Percentiles rank a stretch among this genome's conserved stretches.
phyloP scores from a whole-genome alignment of 2,888 invertebrate genomes.

The Melieria picta region DNA sequence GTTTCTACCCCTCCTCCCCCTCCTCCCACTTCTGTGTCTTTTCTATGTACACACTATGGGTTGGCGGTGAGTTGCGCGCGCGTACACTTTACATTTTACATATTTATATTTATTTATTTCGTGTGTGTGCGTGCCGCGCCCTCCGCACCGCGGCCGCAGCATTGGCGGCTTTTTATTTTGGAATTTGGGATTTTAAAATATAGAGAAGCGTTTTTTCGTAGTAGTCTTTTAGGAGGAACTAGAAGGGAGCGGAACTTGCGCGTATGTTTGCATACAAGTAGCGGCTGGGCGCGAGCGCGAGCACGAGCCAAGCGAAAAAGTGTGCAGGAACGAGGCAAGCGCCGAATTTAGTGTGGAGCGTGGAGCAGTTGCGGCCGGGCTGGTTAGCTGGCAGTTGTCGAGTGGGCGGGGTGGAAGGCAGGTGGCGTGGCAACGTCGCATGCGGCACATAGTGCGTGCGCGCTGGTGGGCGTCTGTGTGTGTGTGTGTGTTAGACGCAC shows the following conservation, averaged over 20 bases:
- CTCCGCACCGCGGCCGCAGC: neutral
- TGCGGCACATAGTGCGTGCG: conserved; percentile 14
- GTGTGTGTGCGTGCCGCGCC: conserved; percentile 35
- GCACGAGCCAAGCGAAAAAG: conserved; percentile 2
- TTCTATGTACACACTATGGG: conserved; percentile 21
- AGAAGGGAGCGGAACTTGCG: conserved; percentile 47
- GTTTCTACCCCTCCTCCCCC: conserved; percentile 32
- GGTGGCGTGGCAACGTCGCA: neutral
- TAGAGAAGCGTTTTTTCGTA: conserved; percentile 18
- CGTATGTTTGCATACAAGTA: conserved; percentile 42
- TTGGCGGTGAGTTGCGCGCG: neutral
- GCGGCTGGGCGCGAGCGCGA: conserved; percentile 26
- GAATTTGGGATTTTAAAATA: conserved; percentile 46
- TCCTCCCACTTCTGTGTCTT: neutral
- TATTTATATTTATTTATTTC: conserved; percentile 45
- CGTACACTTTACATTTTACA: conserved; percentile 20
- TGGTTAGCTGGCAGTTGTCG: no score
- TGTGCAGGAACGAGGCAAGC: conserved; percentile 2
- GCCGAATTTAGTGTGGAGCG: conserved; percentile 32
- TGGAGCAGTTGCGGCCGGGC: conserved; percentile 36
- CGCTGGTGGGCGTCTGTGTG: conserved; percentile 13
- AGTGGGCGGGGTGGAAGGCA: conserved; percentile 7
- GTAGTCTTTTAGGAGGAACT: conserved; percentile 41
- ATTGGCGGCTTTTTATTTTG: conserved; percentile 34
- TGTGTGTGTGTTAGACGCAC: conserved; percentile 13